phyloP scores from a whole-genome alignment of 2,888 invertebrate species.

The Drosophila mimetica region DNA sequence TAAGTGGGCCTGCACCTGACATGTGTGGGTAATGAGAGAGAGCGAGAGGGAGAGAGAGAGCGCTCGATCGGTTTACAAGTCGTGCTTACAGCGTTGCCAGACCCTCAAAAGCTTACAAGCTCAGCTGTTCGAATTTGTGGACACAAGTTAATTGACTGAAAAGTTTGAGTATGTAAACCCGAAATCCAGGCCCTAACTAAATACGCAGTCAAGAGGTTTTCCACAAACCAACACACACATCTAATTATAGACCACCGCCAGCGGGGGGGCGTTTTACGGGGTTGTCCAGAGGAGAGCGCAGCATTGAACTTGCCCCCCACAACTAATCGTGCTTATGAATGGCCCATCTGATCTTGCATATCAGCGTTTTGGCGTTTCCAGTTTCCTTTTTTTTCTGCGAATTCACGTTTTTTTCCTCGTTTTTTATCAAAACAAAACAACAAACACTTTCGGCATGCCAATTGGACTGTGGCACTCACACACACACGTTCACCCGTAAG shows the following conservation, averaged over 20 bases:
- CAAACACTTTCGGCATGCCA: conserved; percentile 58
- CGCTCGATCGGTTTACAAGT: conserved; percentile 31
- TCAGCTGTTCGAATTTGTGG: conserved; percentile 56
- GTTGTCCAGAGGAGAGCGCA: conserved; percentile 11
- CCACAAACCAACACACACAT: conserved; percentile 11
- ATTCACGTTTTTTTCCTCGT: conserved; percentile 20
- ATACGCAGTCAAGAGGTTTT: conserved; percentile 8
- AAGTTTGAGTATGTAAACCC: conserved; percentile 3
- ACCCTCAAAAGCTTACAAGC: conserved; percentile 37
- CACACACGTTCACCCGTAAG: conserved; percentile 7
- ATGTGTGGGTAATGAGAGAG: conserved; percentile 33
- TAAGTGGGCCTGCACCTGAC: conserved; percentile 47
- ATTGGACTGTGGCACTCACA: conserved; percentile 54
- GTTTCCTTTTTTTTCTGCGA: conserved; percentile 5
- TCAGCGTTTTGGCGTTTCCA: conserved; percentile 2
- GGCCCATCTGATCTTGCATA: conserved; percentile 2
- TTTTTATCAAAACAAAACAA: conserved; percentile 55
- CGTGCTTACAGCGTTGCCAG: conserved; percentile 61
- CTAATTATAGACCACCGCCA: conserved; percentile 56
- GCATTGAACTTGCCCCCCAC: conserved; percentile 49
- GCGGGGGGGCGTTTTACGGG: conserved; percentile 40
- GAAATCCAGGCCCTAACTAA: conserved; percentile 1
- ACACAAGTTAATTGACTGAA: conserved; percentile 13
- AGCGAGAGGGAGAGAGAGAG: conserved; percentile 10
- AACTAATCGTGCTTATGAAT: conserved; percentile 14